Percentiles rank a stretch among this genome's conserved stretches.
phyloP scores from a whole-genome alignment of 2,888 invertebrate genomes.

The Brachylomia viminalis region DNA sequence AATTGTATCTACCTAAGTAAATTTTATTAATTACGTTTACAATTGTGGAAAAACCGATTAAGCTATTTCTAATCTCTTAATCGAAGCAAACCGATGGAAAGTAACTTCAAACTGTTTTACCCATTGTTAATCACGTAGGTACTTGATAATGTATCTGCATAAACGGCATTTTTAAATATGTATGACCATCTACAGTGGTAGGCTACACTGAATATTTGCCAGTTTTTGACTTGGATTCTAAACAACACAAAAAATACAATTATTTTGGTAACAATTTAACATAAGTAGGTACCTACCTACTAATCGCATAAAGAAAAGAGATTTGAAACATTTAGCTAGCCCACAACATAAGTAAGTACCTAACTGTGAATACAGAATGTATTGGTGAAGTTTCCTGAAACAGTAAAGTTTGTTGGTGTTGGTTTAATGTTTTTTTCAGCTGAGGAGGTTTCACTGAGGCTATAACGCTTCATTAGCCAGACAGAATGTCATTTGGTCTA shows the following conservation, averaged over 20 bases:
- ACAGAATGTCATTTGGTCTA: constrained; percentile 82
- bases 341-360: background rate
- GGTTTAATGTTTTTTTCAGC: constrained; percentile 47
- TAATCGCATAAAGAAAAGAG: background rate
- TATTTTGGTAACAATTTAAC: background rate
- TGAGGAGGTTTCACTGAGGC: constrained; percentile 63
- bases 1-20: background rate
- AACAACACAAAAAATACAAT: background rate
- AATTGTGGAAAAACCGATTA: background rate
- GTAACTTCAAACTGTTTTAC: background rate
- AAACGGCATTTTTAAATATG: background rate
- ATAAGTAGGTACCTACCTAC: background rate
- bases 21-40: background rate
- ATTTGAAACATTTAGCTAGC: background rate
- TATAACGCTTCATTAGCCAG: constrained; percentile 80
- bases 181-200: background rate
- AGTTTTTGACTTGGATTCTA: background rate
- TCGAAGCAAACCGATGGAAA: background rate
- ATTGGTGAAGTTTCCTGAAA: constrained; percentile 50
- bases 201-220: background rate
- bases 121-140: background rate
- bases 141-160: background rate
- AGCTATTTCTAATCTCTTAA: background rate
- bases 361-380: constrained; percentile 7
- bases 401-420: constrained; percentile 39